These are phyloP conservation scores for Cantharis lateralis DNA, from an alignment of 2,888 invertebrate species.

Conservation along the genomic window DNA sequence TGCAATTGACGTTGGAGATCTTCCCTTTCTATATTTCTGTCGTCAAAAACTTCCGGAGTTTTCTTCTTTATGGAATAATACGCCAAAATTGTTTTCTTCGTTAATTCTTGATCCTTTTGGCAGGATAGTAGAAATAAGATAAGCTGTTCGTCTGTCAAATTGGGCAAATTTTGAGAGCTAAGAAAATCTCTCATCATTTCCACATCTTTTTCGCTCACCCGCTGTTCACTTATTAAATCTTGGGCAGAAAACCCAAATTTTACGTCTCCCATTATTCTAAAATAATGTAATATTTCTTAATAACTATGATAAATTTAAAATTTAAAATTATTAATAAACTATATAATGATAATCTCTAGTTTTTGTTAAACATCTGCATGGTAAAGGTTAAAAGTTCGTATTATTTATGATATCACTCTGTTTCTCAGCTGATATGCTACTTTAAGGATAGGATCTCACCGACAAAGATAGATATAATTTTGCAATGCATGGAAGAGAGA, in stretches of 20 bases:
- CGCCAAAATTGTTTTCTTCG: neutral
- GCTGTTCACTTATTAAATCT: conserved; percentile 29
- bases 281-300: too few species aligned
- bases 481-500: too few species aligned
- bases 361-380: too few species aligned
- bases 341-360: too few species aligned
- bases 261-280: too few species aligned
- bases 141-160: conserved; percentile 10
- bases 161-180: neutral
- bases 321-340: too few species aligned
- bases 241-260: neutral
- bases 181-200: neutral
- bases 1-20: conserved; percentile 53
- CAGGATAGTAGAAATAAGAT: conserved; percentile 1
- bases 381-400: too few species aligned
- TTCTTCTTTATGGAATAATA: neutral
- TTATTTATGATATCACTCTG: too few species aligned
- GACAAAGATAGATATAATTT: too few species aligned
- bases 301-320: too few species aligned
- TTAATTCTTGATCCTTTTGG: neutral
- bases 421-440: too few species aligned
- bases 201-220: neutral
- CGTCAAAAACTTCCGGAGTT: neutral
- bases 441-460: too few species aligned
- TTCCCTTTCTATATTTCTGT: neutral